phyloP scores from a whole-genome alignment of 2,888 invertebrate species.

The Agonum fuliginosum region DNA sequence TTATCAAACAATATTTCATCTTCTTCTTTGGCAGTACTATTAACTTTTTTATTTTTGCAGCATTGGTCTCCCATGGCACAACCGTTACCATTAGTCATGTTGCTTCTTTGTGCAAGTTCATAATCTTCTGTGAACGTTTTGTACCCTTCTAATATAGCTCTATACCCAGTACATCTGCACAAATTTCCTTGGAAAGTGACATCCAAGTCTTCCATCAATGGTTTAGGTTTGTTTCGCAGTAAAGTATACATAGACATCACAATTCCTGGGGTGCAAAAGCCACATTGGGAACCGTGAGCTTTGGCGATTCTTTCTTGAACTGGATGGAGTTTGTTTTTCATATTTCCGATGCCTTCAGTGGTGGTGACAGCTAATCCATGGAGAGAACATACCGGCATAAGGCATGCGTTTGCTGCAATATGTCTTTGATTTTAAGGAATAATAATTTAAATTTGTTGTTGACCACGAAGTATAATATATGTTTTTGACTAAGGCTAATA shows the following conservation, averaged over 20 bases:
- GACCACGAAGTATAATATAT: too few species aligned
- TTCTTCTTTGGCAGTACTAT: slow-evolving; percentile 60
- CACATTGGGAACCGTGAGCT: slow-evolving; percentile 95
- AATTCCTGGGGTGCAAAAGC: slow-evolving; percentile 96
- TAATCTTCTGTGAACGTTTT: slow-evolving; percentile 88
- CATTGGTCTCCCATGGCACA: slow-evolving; percentile 77
- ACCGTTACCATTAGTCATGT: slow-evolving; percentile 62
- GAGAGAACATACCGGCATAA: slow-evolving; percentile 89
- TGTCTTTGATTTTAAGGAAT: slow-evolving; percentile 75
- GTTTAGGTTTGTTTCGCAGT: slow-evolving; percentile 82
- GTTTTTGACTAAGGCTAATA: too few species aligned
- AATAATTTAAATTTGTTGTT: background rate
- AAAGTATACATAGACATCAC: slow-evolving; percentile 98
- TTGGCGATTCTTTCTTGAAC: slow-evolving; percentile 92
- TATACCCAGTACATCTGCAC: slow-evolving; percentile 95
- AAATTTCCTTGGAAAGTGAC: slow-evolving; percentile 88
- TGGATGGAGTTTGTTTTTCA: slow-evolving; percentile 85
- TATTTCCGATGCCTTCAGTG: slow-evolving; percentile 93
- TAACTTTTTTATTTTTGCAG: slow-evolving; percentile 73
- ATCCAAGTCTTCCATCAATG: slow-evolving; percentile 86
- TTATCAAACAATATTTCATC: slow-evolving; percentile 76
- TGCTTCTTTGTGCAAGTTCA: slow-evolving; percentile 73
- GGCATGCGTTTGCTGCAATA: slow-evolving; percentile 90
- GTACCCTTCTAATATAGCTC: slow-evolving; percentile 94
- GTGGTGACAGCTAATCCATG: slow-evolving; percentile 94